Conservation (phyloP, 2,113 vertebrate genomes). For the Scopus umbretta region DNA sequence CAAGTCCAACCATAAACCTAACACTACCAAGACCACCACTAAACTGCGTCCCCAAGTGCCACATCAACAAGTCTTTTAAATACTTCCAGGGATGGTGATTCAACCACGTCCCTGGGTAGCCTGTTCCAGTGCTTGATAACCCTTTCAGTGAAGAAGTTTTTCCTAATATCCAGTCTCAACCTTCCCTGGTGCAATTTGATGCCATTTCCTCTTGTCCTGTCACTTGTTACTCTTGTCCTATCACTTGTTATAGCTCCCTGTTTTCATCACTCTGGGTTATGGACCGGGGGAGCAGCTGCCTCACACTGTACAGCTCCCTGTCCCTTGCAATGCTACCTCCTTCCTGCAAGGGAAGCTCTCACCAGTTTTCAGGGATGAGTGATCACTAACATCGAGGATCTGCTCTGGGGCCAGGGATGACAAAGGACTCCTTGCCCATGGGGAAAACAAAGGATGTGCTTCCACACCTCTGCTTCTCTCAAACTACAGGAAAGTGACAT, state of each 20-base stretch:
- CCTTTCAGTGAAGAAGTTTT: background rate
- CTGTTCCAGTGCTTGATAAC: background rate
- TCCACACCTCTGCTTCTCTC: background rate
- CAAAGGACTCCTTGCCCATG: background rate
- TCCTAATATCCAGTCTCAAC: background rate
- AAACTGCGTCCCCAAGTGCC: background rate
- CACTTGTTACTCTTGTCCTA: rapidly evolving
- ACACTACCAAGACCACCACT: background rate
- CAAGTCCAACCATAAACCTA: background rate
- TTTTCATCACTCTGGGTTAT: background rate
- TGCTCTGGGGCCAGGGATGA: background rate
- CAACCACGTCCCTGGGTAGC: background rate
- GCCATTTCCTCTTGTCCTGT: rapidly evolving
- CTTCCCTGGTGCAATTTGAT: background rate
- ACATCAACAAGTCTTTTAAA: background rate
- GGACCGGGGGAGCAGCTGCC: background rate
- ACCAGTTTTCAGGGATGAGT: background rate
- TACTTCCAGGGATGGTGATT: too few species aligned
- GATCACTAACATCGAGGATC: rapidly evolving
- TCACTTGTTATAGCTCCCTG: background rate
- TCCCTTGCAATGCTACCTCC: background rate
- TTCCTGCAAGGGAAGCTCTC: background rate
- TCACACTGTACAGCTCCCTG: rapidly evolving
- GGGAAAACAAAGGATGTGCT: background rate
- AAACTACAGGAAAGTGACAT: background rate